These are phyloP conservation scores for Dascyllus trimaculatus DNA, from an alignment of 2,113 vertebrate species.

Conservation along the genomic window DNA sequence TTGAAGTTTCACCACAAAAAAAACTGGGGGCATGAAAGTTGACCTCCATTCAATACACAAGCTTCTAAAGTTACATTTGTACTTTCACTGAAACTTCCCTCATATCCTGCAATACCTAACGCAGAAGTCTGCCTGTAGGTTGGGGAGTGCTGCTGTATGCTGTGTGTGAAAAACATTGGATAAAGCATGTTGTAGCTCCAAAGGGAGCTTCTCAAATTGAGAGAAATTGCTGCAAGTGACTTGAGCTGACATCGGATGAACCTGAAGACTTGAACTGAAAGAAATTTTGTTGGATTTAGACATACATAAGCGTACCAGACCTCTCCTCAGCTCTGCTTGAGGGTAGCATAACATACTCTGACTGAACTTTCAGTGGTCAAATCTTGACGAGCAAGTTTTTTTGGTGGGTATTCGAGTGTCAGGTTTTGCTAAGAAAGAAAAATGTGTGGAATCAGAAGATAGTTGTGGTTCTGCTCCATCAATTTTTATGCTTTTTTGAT, in stretches of 20 bases:
- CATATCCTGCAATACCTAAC: too few relatives aligned
- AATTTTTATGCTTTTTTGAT: too few relatives aligned
- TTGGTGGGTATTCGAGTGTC: background rate
- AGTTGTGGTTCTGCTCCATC: too few relatives aligned
- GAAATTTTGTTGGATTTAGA: too few relatives aligned
- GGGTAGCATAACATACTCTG: background rate
- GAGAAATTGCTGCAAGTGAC: background rate
- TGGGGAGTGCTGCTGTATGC: background rate
- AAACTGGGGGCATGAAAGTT: background rate
- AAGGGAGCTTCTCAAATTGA: too few relatives aligned
- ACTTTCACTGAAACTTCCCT: background rate
- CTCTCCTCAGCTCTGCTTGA: too few relatives aligned
- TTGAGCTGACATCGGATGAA: too few relatives aligned
- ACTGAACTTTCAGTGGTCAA: background rate
- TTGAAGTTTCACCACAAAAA: background rate
- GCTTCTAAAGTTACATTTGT: background rate
- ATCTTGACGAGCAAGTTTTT: conserved; percentile 2
- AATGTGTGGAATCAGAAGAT: too few relatives aligned
- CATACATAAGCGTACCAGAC: too few relatives aligned
- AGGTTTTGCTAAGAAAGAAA: background rate
- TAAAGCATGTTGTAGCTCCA: too few relatives aligned
- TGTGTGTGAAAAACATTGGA: too few relatives aligned
- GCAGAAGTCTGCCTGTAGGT: background rate
- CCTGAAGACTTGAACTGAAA: too few relatives aligned
- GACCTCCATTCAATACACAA: background rate